phyloP scores from a whole-genome alignment of 2,797 vertebrate species.

The Falco berigora region DNA sequence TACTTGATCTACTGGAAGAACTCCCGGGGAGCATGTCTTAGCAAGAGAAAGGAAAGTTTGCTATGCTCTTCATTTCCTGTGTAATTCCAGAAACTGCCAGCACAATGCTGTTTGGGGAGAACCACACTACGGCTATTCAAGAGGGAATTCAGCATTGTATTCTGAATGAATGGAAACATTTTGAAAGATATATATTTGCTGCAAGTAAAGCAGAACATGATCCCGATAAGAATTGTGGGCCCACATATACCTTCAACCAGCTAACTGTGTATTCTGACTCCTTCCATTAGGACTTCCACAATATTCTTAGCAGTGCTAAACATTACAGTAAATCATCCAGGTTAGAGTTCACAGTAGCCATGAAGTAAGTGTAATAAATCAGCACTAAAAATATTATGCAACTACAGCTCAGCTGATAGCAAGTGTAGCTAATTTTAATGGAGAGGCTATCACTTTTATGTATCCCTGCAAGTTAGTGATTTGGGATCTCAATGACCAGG shows the following conservation, averaged over 20 bases:
- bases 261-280: neutral
- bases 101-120: slow-evolving; percentile 51
- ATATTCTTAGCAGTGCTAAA: neutral
- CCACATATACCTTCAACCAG: neutral
- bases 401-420: neutral
- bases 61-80: slow-evolving; percentile 61
- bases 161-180: slow-evolving; percentile 51
- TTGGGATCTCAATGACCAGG: neutral
- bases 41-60: slow-evolving; percentile 49
- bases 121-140: slow-evolving; percentile 39
- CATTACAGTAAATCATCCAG: neutral
- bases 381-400: slow-evolving; percentile 7
- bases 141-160: slow-evolving; percentile 47
- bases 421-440: neutral
- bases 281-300: neutral
- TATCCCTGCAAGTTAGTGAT: neutral
- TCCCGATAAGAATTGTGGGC: neutral
- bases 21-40: slow-evolving; percentile 21
- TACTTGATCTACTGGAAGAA: slow-evolving; percentile 54
- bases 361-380: neutral
- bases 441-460: neutral
- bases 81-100: slow-evolving; percentile 61
- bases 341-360: slow-evolving; percentile 11
- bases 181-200: slow-evolving; percentile 43
- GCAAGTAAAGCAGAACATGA: neutral